Base-by-base conservation (phyloP, 2,797 vertebrate genomes). In the Lepidocolaptes lacrymiger region DNA sequence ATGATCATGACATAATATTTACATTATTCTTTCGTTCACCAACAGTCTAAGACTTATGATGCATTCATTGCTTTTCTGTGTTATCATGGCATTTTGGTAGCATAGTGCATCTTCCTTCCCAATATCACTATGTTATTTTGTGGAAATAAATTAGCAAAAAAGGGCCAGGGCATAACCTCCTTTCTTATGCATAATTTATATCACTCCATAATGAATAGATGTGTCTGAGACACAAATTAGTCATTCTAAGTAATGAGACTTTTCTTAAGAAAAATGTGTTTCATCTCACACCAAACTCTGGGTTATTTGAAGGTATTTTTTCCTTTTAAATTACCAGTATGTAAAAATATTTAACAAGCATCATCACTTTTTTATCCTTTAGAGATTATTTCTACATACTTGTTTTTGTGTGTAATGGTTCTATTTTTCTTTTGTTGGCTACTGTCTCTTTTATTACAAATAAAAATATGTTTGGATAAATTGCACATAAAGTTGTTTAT, bases 401-500 rank as follows among this genome's bases (percentile, higher is more conserved):
- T 85, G 14, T 85, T 91, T 74, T 85, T 81, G 12, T 69, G 24
- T 39, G 26, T 63, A 78, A 89, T 91, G 39, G 80, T 75, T 82
- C 64, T 37, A 78, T 82, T 86, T 96, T 94, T 89, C 73, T 77
- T 62, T 95, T 87, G 66, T 63, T 74, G 63, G 36, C 48, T 82
- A 63, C 95, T 96, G 94, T 91, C 68, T 63, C 46, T 95, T 97
- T 97, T 96, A 97, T 91, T 91, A 87, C 85, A 97, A 97, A 96
- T 95, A 93, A 96, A 97, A 96, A 95, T 92, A 92, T 89, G 79
- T 93, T 96, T 95, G 75, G 3, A 66, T 96, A 97, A 96, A 97
- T 91, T 94, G 91, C 92, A 92, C 85, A 96, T 97, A 96, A 98
- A 97, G 43, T 88, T 96, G 73, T 95, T 97, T 96, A 97, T 84